phyloP scores from a whole-genome alignment of 2,888 invertebrate genomes.

The Tanypteryx hageni region DNA sequence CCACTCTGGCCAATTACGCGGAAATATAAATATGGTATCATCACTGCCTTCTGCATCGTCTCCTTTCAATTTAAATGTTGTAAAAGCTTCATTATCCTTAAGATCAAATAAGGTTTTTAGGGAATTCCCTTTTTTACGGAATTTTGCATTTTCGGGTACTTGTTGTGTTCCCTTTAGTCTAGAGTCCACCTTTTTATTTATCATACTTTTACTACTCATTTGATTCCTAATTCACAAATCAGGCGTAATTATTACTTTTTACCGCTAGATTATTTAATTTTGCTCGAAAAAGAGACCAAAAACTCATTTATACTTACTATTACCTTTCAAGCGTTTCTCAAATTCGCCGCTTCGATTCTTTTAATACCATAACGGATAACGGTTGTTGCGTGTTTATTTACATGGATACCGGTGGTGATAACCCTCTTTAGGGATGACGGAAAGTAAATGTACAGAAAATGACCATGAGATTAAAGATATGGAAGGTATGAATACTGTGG shows the following conservation, averaged over 20 bases:
- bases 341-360: no score
- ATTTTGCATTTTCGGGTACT: no score
- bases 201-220: no score
- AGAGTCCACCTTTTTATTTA: no score
- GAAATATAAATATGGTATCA: constrained; percentile 1
- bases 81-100: constrained; percentile 20
- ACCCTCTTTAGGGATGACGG: neutral
- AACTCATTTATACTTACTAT: neutral
- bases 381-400: constrained; percentile 34
- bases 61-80: neutral
- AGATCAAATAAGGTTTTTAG: neutral
- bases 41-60: neutral
- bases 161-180: no score
- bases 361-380: neutral
- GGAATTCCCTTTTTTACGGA: no score
- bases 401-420: neutral
- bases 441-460: constrained; percentile 9
- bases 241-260: no score
- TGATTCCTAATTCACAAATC: no score
- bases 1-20: constrained; percentile 66
- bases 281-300: neutral
- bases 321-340: neutral
- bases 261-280: neutral
- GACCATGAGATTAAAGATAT: neutral
- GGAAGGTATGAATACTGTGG: constrained; percentile 18